Percentiles rank a stretch among this genome's conserved stretches.
Evolutionary conservation across 2,797 vertebrate species (phyloP).

Genomic region (Notamacropus eugenii): DNA sequence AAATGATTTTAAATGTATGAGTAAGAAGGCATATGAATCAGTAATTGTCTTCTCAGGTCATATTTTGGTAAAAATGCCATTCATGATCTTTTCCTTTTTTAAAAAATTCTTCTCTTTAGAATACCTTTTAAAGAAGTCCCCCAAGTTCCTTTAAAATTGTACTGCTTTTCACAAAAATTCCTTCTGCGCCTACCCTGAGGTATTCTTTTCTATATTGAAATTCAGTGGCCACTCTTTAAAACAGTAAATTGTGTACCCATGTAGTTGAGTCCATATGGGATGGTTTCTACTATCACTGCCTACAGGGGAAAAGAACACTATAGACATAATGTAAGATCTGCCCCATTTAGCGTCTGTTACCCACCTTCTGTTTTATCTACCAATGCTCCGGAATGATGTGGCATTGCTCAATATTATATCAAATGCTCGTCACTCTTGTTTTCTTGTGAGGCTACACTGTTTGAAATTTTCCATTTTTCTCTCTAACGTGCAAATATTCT

Average conservation of each 20-base stretch:
- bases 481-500: background rate
- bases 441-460: background rate
- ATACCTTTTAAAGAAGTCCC: background rate
- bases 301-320: background rate
- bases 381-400: background rate
- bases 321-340: background rate
- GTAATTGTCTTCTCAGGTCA: background rate
- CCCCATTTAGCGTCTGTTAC: background rate
- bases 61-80: background rate
- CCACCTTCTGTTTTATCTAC: background rate
- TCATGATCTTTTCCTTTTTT: background rate
- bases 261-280: background rate
- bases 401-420: background rate
- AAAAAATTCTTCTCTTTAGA: background rate
- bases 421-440: background rate
- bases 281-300: background rate
- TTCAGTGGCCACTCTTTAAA: background rate
- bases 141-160: background rate
- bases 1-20: background rate
- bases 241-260: background rate
- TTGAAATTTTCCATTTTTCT: background rate
- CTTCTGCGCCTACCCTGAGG: background rate
- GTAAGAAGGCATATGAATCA: background rate
- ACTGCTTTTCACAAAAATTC: background rate
- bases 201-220: background rate